Percentiles rank a stretch among this genome's conserved stretches.
These are phyloP conservation scores for Exocentrus adspersus DNA, from an alignment of 2,888 invertebrate species.

Conservation along the genomic window DNA sequence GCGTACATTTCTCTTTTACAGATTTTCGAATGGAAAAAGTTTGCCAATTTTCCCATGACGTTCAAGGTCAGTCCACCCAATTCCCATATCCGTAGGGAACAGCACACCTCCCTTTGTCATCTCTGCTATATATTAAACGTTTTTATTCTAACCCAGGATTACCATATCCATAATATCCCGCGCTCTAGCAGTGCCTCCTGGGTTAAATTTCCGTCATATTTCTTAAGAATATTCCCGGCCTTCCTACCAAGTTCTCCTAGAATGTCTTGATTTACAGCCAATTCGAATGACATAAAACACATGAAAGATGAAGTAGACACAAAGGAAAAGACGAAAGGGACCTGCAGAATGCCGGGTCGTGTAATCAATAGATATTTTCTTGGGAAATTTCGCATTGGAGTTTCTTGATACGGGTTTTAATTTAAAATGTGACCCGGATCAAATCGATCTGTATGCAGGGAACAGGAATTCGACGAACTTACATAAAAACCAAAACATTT, in stretches of 20 bases:
- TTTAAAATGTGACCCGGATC: not conserved
- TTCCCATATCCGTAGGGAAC: too few species aligned
- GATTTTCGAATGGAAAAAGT: too few species aligned
- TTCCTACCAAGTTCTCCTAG: conserved; percentile 1
- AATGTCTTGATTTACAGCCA: conserved; percentile 25
- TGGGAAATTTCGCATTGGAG: not conserved
- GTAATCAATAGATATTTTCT: conserved; percentile 17
- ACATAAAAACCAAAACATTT: too few species aligned
- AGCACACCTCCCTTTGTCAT: conserved; percentile 12
- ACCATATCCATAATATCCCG: conserved; percentile 17
- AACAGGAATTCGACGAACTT: not conserved
- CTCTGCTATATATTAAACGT: conserved; percentile 19
- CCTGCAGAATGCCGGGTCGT: conserved; percentile 7
- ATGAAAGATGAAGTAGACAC: conserved; percentile 25
- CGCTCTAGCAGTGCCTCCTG: conserved; percentile 9
- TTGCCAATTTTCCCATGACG: too few species aligned
- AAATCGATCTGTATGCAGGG: not conserved
- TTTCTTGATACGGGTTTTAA: not conserved
- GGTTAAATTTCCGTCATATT: conserved; percentile 25
- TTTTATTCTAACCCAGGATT: conserved; percentile 20
- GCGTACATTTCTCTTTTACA: too few species aligned
- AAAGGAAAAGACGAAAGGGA: conserved; percentile 10
- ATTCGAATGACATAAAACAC: conserved; percentile 26
- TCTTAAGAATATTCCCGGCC: conserved; percentile 20
- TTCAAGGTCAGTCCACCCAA: too few species aligned